Evolutionary conservation across 2,797 vertebrate genomes (phyloP), one percentile per base, ranked within the genome.

Genomic region (Salarias fasciatus): DNA sequence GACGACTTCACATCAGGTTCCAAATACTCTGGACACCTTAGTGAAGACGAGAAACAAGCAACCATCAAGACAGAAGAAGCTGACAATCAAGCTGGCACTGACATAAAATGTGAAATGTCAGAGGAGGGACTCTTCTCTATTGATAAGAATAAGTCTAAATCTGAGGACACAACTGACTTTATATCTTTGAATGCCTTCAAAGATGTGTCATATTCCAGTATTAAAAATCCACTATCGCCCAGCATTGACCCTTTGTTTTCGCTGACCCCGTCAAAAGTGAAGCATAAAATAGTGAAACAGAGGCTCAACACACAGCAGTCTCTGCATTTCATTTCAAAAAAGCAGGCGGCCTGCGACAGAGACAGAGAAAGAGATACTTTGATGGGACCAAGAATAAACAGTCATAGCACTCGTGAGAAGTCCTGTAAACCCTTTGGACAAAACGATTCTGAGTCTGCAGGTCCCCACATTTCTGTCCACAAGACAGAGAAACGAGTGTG

Each of bases 31-130:
- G 89, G 92, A 37, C 91, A 93, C 73, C 83, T 93, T 42, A 92
- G 91, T 37, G 93, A 95, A 86, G 93, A 96, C 60, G 93, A 93
- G 80, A 95, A 94, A 85, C 94, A 95, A 77, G 94, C 94, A 66
- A 75, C 90, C 14, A 93, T 94, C 75, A 96, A 94, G 91, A 92
- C 78, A 42, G 90, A 92, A 56, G 89, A 88, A 11, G 88, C 88
- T 14, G 89, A 88, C 56, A 88, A 85, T 56, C 86, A 91, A 48
- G 75, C 57, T 5, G 60, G 28, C 4, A 12, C 46, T 6, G 69
- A 78, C 30, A 73, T 83, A 29, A 89, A 90, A 64, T 69, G 54
- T 43, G 89, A 91, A 62, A 79, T 24, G 5, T 59, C 68, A 8
- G 74, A 85, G n/a, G 76, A 65, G 47, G 66, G 86, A 85, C 12